Evolutionary conservation across 2,888 invertebrate species (phyloP).

Genomic region (Monochamus alternatus): DNA sequence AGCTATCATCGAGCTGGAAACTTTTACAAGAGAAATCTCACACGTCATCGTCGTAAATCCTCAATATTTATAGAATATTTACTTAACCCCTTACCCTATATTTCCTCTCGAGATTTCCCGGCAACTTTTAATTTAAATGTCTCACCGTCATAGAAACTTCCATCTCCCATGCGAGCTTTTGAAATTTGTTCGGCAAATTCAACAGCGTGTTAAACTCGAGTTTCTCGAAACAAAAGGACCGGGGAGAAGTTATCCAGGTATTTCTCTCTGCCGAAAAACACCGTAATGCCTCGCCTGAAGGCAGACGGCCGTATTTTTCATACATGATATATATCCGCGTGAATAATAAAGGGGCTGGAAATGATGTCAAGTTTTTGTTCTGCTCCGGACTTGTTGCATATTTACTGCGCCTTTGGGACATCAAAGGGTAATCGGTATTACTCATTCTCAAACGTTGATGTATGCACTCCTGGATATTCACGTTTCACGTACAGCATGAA

Average conservation of each 20-base stretch:
- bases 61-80: not conserved
- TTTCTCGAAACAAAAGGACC: slow-evolving; percentile 6
- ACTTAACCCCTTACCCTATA: not conserved
- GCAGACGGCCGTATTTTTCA: not conserved
- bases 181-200: slow-evolving; percentile 24
- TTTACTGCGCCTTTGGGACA: not conserved
- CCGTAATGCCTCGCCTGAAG: not conserved
- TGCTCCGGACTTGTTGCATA: not conserved
- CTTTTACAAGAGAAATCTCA: not conserved
- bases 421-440: not conserved
- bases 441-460: not conserved
- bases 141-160: not conserved
- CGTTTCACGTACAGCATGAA: too few relatives aligned
- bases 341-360: not conserved
- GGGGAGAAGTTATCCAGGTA: not conserved
- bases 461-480: not conserved
- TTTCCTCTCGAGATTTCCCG: not conserved
- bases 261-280: not conserved
- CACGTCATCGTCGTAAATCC: not conserved
- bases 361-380: not conserved
- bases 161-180: slow-evolving; percentile 14
- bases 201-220: slow-evolving; percentile 15
- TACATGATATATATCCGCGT: not conserved
- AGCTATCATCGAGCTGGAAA: not conserved
- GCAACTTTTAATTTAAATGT: slow-evolving; percentile 6